Percentiles rank a stretch among this genome's conserved stretches.
Conservation (phyloP, 2,113 vertebrate genomes). For the Theropithecus gelada region DNA sequence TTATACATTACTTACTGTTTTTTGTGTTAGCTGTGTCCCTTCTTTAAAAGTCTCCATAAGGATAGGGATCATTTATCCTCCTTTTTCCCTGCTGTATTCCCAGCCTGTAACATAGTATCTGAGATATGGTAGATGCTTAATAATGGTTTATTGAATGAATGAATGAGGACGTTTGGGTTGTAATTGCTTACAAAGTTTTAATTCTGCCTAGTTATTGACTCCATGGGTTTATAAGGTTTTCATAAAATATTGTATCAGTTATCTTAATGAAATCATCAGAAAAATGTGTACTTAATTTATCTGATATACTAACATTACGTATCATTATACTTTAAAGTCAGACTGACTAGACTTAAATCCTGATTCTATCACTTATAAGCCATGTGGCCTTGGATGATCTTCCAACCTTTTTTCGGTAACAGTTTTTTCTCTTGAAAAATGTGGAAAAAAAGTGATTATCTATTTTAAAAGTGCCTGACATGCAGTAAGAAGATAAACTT, state of each 20-base stretch:
- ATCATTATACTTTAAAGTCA: background rate
- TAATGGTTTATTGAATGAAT: background rate
- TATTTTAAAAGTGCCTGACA: background rate
- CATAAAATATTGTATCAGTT: background rate
- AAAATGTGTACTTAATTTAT: background rate
- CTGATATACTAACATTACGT: background rate
- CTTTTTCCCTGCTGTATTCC: background rate
- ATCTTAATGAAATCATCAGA: background rate
- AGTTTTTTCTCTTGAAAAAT: background rate
- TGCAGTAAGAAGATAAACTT: background rate
- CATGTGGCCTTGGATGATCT: background rate
- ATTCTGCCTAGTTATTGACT: background rate
- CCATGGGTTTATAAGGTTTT: background rate
- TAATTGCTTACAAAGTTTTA: background rate
- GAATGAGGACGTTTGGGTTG: background rate
- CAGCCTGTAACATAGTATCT: background rate
- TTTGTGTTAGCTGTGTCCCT: background rate
- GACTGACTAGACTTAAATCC: background rate
- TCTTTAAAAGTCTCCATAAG: background rate
- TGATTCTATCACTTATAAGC: background rate
- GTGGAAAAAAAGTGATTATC: background rate
- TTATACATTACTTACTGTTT: background rate
- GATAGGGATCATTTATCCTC: background rate
- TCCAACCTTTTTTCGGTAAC: background rate
- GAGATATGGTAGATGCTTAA: background rate